A percentile compares a stretch with the other conserved stretches of the same genome.
Conservation (phyloP, 2,113 vertebrate species). For the Anseranas semipalmata region DNA sequence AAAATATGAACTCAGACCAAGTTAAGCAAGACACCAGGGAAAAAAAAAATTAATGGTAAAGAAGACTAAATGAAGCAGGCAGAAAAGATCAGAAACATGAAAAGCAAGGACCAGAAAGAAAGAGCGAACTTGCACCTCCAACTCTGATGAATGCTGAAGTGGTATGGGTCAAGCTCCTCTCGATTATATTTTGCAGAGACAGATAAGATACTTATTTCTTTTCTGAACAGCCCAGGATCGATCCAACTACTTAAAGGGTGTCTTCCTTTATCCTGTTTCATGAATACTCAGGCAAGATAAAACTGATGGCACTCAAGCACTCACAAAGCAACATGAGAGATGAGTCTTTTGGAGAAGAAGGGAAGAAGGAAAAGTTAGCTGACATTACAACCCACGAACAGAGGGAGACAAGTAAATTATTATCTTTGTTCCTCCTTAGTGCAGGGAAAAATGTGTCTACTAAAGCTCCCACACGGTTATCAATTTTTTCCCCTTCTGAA, state of each 20-base stretch:
- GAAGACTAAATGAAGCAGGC: neutral
- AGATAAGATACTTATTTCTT: neutral
- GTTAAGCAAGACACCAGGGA: neutral
- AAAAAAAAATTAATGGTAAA: neutral
- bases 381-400: neutral
- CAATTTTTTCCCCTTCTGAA: neutral
- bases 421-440: neutral
- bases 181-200: neutral
- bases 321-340: neutral
- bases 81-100: neutral
- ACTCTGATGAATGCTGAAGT: neutral
- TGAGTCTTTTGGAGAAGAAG: neutral
- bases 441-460: neutral
- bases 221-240: neutral
- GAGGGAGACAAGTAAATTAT: neutral
- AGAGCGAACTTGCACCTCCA: neutral
- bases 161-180: neutral
- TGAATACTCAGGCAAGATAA: neutral
- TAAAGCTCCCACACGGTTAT: neutral
- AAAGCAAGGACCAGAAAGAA: neutral
- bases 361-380: neutral
- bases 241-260: neutral
- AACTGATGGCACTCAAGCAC: neutral
- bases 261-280: neutral
- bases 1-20: neutral